Percentiles rank a stretch among this genome's conserved stretches.
Conservation (phyloP, 2,113 vertebrate genomes). For the Cephalophus harveyi region DNA sequence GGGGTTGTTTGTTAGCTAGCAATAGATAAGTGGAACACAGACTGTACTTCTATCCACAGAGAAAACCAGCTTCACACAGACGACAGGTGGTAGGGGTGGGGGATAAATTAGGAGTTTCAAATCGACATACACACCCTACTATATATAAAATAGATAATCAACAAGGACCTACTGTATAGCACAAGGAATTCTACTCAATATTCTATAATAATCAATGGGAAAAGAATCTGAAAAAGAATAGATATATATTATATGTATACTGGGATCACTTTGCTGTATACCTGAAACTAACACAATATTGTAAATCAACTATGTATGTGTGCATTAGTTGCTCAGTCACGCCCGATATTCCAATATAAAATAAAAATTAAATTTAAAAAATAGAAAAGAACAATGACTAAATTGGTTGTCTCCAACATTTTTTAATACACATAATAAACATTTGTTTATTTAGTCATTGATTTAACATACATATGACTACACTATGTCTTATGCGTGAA, state of each 20-base stretch:
- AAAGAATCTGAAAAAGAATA: not conserved
- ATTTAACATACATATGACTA: not conserved
- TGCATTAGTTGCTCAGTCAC: not conserved
- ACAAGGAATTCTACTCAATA: not conserved
- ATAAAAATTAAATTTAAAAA: not conserved
- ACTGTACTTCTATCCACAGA: not conserved
- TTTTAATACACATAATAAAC: not conserved
- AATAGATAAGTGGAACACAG: not conserved
- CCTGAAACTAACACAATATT: not conserved
- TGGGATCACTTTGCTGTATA: not conserved
- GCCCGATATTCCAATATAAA: not conserved
- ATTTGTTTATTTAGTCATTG: not conserved
- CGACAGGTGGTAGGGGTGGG: not conserved
- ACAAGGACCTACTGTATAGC: not conserved
- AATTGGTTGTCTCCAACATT: not conserved
- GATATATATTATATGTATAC: not conserved
- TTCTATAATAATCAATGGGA: not conserved
- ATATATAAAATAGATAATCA: not conserved
- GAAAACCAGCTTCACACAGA: not conserved
- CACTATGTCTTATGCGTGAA: not conserved
- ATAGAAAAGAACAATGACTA: not conserved
- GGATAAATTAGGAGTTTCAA: not conserved
- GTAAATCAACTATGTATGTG: not conserved
- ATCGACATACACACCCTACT: not conserved
- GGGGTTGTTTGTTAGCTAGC: not conserved